Percentiles rank a stretch among this genome's conserved stretches.
These are phyloP conservation scores for Drosophila pegasa DNA, from an alignment of 2,888 invertebrate species.

Conservation along the genomic window DNA sequence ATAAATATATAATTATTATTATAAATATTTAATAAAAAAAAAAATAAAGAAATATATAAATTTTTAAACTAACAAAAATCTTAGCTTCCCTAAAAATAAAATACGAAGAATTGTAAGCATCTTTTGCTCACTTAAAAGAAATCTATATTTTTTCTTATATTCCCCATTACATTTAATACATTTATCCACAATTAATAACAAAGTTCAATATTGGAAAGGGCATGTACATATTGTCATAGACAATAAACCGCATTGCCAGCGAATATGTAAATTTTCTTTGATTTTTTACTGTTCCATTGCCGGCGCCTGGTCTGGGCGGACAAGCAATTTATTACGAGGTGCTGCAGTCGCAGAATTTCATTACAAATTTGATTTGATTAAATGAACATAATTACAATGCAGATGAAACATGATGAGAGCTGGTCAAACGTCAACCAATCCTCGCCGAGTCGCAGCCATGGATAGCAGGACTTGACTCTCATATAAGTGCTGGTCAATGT, in stretches of 20 bases:
- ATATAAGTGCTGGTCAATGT: conserved; percentile 29
- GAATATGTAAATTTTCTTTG: conserved; percentile 66
- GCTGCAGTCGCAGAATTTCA: conserved; percentile 60
- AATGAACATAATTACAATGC: conserved; percentile 75
- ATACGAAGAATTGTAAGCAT: too few species aligned
- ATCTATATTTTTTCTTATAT: too few species aligned
- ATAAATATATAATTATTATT: too few species aligned
- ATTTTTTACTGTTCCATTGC: conserved; percentile 27
- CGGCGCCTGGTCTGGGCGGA: conserved; percentile 17
- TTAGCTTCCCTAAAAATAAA: too few species aligned
- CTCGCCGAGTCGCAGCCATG: not conserved
- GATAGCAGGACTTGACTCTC: conserved; percentile 5
- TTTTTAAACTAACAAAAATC: too few species aligned
- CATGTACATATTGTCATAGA: conserved; percentile 7
- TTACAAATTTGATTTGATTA: conserved; percentile 70
- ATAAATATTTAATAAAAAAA: too few species aligned
- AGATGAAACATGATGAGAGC: conserved; percentile 61
- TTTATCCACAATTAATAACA: not conserved
- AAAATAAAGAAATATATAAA: too few species aligned
- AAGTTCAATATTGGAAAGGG: not conserved
- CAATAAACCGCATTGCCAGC: conserved; percentile 47
- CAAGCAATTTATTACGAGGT: conserved; percentile 54
- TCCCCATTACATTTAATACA: too few species aligned
- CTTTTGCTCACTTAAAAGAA: too few species aligned
- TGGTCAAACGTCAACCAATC: conserved; percentile 12